Evolutionary conservation across 1,140 invertebrate genomes (phyloP).

Genomic region (Drosophila bipectinata): DNA sequence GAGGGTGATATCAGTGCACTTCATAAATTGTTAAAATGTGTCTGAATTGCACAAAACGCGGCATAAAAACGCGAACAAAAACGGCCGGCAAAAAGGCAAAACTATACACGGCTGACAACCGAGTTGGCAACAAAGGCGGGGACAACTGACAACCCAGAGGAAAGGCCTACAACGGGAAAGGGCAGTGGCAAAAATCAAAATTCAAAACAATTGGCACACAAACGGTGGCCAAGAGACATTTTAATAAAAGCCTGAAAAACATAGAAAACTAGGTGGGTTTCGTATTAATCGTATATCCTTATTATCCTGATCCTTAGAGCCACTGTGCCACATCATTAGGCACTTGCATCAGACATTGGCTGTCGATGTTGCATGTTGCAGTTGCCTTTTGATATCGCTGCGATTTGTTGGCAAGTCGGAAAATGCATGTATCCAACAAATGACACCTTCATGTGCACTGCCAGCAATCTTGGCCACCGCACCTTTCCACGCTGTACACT

Average conservation of each 20-base stretch:
- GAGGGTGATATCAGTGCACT: constrained; percentile 40
- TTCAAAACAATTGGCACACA: constrained; percentile 57
- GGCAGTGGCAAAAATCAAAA: constrained; percentile 40
- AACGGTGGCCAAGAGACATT: constrained; percentile 57
- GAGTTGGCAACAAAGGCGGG: constrained; percentile 59
- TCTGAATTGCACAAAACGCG: constrained; percentile 61
- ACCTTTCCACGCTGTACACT: not conserved
- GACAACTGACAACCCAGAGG: constrained; percentile 33
- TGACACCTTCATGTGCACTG: constrained; percentile 78
- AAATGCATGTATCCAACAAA: constrained; percentile 78
- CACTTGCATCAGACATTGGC: constrained; percentile 35
- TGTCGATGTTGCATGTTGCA: constrained; percentile 46
- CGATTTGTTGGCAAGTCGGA: constrained; percentile 74
- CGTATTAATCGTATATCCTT: not conserved
- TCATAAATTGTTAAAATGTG: constrained; percentile 82
- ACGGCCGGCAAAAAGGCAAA: constrained; percentile 13
- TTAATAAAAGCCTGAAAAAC: constrained; percentile 8
- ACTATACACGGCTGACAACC: constrained; percentile 43
- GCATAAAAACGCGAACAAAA: constrained; percentile 32
- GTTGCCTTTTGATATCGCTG: constrained; percentile 39
- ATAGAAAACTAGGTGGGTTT: not conserved
- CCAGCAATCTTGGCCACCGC: constrained; percentile 29
- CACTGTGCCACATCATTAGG: constrained; percentile 53
- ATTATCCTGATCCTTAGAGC: not conserved
- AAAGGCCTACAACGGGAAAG: constrained; percentile 53